Base-by-base conservation (phyloP, 2,797 vertebrate species). In the Xenentodon cancila region DNA sequence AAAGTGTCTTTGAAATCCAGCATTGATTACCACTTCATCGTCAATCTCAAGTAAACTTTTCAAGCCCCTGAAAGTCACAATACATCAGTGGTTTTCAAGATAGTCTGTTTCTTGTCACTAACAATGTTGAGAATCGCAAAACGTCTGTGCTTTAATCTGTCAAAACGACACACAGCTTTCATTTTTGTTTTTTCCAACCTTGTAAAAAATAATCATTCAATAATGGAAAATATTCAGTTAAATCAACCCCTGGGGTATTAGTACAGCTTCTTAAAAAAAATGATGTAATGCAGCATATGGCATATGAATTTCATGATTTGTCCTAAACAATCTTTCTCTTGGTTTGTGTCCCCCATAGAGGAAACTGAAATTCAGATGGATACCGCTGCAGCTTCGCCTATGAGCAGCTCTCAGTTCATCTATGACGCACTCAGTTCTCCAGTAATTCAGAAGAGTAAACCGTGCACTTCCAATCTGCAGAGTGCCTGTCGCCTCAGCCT, bases 401-500 rank as follows among this genome's bases (percentile, higher is more conserved):
- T 59, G 42, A 75, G 72, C 64, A 57, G 48, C 80, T 89, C 90
- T 19, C 80, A 68, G 42, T 91, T 87, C 18, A 82, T 47, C 72
- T 90, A 83, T 32, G 84, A 90, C 30, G 27, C 64, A 0, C 59
- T 63, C 42, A 64, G 50, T 0, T 94, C 94, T 71, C 92, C 95
- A 80, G 64, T 91, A 83, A 42, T 88, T 65, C 94, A 88, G 57
- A 95, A 92, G 77, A 95, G 90, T 71, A 93, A 88, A 64, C 88
- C 94, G 57, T 94, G 93, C 85, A 97, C 90, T 75, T 95, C 95
- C 71, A 99, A 97, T 81, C 94, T 99, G 63, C 96, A 95, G 83
- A 98, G 95, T 64, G 95, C 97, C 59, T 96, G 95, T 84, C 95
- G 94, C 52, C 94, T 99, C 71, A 93, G 90, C 66, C 93, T 99